Conservation (phyloP, 2,113 vertebrate genomes). For the Sphyrna mokarran region DNA sequence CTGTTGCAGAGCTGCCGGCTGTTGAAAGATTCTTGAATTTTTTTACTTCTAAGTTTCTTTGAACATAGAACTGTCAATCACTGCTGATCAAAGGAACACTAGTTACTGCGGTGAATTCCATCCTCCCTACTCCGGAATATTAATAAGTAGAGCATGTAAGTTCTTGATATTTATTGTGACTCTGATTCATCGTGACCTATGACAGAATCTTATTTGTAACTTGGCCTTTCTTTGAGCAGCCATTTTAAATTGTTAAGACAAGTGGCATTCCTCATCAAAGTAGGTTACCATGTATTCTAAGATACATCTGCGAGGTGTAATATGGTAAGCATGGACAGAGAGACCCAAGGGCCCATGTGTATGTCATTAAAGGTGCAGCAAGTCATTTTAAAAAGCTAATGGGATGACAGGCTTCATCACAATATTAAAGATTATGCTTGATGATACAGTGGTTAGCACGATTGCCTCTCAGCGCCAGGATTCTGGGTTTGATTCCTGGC, state of each 20-base stretch:
- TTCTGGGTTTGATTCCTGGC: too few species aligned
- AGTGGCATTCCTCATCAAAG: not conserved
- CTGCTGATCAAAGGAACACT: slow-evolving; percentile 5
- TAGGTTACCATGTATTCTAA: not conserved
- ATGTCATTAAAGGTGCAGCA: not conserved
- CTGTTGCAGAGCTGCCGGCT: not conserved
- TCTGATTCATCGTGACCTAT: not conserved
- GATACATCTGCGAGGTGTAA: not conserved
- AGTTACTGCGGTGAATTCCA: not conserved
- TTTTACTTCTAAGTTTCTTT: not conserved
- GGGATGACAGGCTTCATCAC: not conserved
- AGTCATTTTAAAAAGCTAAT: not conserved
- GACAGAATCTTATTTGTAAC: not conserved
- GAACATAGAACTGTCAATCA: not conserved
- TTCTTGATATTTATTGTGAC: not conserved
- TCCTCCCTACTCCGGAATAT: not conserved
- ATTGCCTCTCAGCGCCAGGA: too few species aligned
- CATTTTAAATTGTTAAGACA: not conserved
- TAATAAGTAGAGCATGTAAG: not conserved
- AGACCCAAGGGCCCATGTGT: not conserved
- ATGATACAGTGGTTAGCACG: too few species aligned
- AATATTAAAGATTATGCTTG: not conserved
- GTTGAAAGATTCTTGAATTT: not conserved
- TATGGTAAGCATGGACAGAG: not conserved
- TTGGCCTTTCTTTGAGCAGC: not conserved